Conservation (phyloP, 2,797 vertebrate species). For the Falco berigora region DNA sequence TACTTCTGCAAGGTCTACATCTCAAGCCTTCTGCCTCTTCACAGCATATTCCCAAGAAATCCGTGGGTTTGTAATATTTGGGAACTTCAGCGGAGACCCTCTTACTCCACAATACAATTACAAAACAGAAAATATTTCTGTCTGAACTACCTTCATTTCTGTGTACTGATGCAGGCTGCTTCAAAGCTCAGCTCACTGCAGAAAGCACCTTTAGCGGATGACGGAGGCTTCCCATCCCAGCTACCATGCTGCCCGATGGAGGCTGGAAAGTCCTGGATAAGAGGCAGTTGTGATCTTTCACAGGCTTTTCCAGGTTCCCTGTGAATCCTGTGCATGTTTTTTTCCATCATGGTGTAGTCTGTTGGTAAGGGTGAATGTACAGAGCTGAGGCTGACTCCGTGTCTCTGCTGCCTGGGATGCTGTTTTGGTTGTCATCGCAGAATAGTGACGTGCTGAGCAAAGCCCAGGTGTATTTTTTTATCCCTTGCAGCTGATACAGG, state of each 20-base stretch:
- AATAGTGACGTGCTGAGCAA: not conserved
- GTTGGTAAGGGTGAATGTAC: not conserved
- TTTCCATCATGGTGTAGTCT: rapidly evolving
- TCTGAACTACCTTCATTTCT: not conserved
- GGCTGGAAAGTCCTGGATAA: not conserved
- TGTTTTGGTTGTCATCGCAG: rapidly evolving
- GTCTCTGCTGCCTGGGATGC: not conserved
- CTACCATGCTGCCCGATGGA: not conserved
- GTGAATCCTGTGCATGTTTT: not conserved
- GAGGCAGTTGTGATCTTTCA: not conserved
- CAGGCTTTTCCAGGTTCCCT: not conserved
- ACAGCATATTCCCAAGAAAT: not conserved
- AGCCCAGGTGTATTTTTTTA: not conserved
- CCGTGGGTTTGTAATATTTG: not conserved
- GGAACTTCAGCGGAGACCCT: not conserved
- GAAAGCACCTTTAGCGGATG: not conserved
- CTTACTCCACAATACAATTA: not conserved
- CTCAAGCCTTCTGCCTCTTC: not conserved
- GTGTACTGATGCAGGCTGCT: not conserved
- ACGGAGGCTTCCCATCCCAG: not conserved
- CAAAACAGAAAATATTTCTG: not conserved
- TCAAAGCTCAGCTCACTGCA: not conserved
- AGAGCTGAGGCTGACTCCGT: not conserved
- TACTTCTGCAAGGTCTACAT: not conserved
- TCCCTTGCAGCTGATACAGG: not conserved